phyloP scores from a whole-genome alignment of 92 coral and sea anemone species.

The Palythoa grandis region DNA sequence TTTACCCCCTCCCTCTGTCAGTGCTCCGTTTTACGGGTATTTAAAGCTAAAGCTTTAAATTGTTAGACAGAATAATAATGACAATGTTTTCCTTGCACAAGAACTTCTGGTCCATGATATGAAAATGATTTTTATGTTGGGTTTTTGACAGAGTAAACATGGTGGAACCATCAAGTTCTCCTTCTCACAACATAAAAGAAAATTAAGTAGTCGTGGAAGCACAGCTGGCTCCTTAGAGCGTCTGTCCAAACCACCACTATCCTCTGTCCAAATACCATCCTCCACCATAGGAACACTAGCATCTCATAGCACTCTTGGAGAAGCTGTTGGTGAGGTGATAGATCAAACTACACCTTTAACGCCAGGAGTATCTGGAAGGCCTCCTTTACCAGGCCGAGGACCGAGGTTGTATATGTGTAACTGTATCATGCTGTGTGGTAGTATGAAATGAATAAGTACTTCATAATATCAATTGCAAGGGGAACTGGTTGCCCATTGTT shows the following conservation, averaged over 20 bases:
- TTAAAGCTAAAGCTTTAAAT: no score
- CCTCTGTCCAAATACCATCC: slow-evolving; percentile 55
- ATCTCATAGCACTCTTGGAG: slow-evolving; percentile 63
- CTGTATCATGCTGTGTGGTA: neutral
- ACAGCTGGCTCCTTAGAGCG: slow-evolving; percentile 69
- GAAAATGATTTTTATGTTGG: neutral
- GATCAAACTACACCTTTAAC: slow-evolving; percentile 54
- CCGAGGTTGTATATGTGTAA: neutral
- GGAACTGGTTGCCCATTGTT: no score
- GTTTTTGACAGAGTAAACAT: slow-evolving; percentile 38
- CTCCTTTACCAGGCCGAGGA: slow-evolving; percentile 78
- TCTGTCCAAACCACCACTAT: slow-evolving; percentile 48
- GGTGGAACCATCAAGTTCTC: slow-evolving; percentile 70
- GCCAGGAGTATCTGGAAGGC: slow-evolving; percentile 78
- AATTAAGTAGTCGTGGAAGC: slow-evolving; percentile 63
- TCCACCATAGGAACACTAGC: slow-evolving; percentile 50
- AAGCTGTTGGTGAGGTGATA: slow-evolving; percentile 19
- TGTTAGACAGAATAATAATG: no score
- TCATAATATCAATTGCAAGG: no score
- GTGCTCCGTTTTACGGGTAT: no score
- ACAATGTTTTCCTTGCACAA: neutral
- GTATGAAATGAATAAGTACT: no score
- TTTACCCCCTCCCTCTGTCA: no score
- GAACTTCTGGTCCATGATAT: neutral
- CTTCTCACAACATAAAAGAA: slow-evolving; percentile 78